Percentiles rank a stretch among this genome's conserved stretches.
Conservation (phyloP, 2,888 invertebrate species). For the Villa cingulata region DNA sequence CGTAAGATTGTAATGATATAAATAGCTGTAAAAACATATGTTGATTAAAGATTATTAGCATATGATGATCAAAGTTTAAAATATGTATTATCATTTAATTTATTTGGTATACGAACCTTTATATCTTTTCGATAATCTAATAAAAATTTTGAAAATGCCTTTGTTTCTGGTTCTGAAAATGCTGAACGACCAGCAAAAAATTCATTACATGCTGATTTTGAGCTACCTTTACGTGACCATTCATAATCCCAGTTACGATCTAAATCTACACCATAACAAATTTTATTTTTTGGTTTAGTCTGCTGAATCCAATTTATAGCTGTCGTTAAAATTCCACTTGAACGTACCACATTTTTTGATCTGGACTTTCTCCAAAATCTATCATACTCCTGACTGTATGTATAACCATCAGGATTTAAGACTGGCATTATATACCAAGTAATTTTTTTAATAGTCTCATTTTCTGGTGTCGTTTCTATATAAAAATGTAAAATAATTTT, state of each 20-base stretch:
- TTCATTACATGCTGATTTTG: conserved; percentile 60
- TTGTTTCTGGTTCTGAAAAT: conserved; percentile 67
- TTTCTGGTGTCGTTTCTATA: conserved; percentile 22
- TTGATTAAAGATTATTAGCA: too few relatives aligned
- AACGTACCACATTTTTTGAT: conserved; percentile 37
- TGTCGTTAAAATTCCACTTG: conserved; percentile 26
- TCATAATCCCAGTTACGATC: conserved; percentile 67
- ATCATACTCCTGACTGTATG: conserved; percentile 56
- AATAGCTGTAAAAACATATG: conserved; percentile 40
- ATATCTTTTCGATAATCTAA: conserved; percentile 46
- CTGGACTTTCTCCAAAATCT: conserved; percentile 71
- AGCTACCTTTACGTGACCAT: conserved; percentile 57
- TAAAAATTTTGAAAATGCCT: conserved; percentile 48
- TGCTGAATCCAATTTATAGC: conserved; percentile 33
- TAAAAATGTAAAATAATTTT: conserved; percentile 2
- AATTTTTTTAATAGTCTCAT: conserved; percentile 27
- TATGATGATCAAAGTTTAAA: conserved; percentile 2
- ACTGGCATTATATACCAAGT: conserved; percentile 63
- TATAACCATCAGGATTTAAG: conserved; percentile 66
- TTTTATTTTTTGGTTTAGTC: conserved; percentile 22
- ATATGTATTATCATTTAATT: conserved; percentile 11
- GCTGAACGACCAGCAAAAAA: conserved; percentile 57
- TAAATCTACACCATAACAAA: conserved; percentile 60
- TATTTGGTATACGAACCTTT: conserved; percentile 35
- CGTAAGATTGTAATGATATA: conserved; percentile 52